Conservation (phyloP, 2,797 vertebrate genomes). For the Gorsachius magnificus region DNA sequence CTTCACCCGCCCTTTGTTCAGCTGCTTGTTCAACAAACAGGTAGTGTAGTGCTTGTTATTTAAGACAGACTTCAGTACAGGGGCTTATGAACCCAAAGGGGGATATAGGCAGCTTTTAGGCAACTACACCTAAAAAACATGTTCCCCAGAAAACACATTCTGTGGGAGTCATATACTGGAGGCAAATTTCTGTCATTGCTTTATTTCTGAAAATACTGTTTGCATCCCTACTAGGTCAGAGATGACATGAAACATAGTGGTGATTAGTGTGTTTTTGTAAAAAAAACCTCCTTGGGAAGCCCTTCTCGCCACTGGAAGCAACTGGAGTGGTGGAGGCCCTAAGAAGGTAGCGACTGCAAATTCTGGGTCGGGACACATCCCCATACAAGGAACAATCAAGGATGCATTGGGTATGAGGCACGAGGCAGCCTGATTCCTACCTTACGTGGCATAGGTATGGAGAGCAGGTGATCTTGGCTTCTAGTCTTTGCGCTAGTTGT, state of each 20-base stretch:
- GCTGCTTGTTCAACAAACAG: neutral
- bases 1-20: neutral
- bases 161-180: neutral
- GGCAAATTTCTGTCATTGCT: neutral
- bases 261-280: neutral
- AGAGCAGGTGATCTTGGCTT: neutral
- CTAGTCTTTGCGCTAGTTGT: neutral
- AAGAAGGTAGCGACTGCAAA: neutral
- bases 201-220: neutral
- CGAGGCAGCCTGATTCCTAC: neutral
- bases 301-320: neutral
- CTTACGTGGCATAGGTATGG: neutral
- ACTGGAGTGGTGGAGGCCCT: neutral
- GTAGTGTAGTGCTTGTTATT: neutral
- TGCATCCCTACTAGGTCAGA: neutral
- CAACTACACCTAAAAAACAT: neutral
- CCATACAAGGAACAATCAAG: neutral
- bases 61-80: neutral
- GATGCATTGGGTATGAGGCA: neutral
- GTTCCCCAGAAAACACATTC: neutral
- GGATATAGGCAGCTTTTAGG: neutral
- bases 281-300: neutral
- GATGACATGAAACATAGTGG: neutral
- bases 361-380: neutral
- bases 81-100: neutral